These are phyloP conservation scores for Myrmecobius fasciatus DNA, from an alignment of 2,113 vertebrate species.

Conservation along the genomic window DNA sequence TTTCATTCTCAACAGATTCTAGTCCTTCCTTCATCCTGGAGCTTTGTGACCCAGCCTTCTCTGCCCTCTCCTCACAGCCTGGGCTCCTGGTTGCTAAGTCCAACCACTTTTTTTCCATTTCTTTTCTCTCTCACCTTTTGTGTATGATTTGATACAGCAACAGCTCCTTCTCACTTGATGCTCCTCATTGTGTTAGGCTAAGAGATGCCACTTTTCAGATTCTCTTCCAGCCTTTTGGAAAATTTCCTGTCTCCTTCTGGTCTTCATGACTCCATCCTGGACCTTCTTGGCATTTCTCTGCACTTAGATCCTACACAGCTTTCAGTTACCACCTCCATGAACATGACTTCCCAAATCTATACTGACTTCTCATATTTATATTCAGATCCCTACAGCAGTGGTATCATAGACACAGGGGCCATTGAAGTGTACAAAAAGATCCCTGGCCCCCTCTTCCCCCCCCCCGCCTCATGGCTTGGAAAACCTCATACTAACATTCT, in stretches of 20 bases:
- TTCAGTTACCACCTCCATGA: neutral
- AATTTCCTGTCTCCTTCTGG: neutral
- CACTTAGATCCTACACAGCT: neutral
- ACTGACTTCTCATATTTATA: neutral
- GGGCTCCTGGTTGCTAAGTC: neutral
- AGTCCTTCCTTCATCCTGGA: neutral
- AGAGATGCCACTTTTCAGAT: neutral
- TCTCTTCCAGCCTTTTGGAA: neutral
- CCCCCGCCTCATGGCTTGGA: neutral
- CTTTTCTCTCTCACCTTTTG: neutral
- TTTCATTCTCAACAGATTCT: neutral
- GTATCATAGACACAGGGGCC: neutral
- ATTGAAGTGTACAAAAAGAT: neutral
- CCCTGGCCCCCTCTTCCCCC: neutral
- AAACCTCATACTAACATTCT: neutral
- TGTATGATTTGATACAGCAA: neutral
- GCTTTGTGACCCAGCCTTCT: neutral
- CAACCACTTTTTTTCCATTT: neutral
- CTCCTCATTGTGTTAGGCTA: neutral
- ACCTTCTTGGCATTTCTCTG: neutral
- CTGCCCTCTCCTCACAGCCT: neutral
- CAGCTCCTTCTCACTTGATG: neutral
- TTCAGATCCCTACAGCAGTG: neutral
- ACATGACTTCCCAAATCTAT: neutral
- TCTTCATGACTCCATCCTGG: neutral